A percentile compares a stretch with the other conserved stretches of the same genome.
Evolutionary conservation across 2,888 invertebrate species (phyloP).

Genomic region (Diplazon laetatorius): DNA sequence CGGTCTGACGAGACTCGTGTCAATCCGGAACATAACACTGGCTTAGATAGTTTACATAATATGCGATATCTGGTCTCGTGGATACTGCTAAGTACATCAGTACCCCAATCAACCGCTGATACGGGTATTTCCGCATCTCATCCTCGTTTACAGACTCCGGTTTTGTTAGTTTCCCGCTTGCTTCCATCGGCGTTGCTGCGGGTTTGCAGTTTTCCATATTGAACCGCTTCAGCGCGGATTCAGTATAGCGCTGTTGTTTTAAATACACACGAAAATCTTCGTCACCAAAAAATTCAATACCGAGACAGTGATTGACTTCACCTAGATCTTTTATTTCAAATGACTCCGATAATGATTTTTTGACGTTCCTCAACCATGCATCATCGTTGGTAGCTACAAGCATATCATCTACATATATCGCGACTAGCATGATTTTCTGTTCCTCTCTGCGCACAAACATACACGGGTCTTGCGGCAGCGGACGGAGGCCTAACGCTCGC

Average conservation of each 20-base stretch:
- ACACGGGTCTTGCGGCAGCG: slow-evolving; percentile 14
- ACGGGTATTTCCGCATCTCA: background rate
- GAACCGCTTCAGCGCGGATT: background rate
- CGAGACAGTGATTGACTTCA: slow-evolving; percentile 11
- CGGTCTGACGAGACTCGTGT: too few relatives aligned
- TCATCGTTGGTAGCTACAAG: slow-evolving; percentile 9
- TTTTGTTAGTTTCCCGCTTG: background rate
- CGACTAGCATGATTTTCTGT: too few relatives aligned
- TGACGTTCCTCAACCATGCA: background rate
- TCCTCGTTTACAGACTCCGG: background rate
- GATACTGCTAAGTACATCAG: slow-evolving; percentile 18
- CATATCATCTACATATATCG: background rate
- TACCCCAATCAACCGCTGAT: slow-evolving; percentile 7
- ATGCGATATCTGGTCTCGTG: slow-evolving; percentile 22
- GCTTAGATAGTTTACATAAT: background rate
- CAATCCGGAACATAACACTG: too few relatives aligned
- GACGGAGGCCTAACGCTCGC: background rate
- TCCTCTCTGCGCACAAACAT: background rate
- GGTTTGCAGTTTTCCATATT: slow-evolving; percentile 23
- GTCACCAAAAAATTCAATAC: slow-evolving; percentile 13
- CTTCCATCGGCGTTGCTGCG: slow-evolving; percentile 1
- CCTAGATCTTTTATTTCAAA: slow-evolving; percentile 40
- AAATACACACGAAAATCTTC: background rate
- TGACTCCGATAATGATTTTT: background rate
- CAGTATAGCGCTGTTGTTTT: slow-evolving; percentile 1